Conservation (phyloP, 2,888 invertebrate genomes). For the Gymnosoma rotundatum region DNA sequence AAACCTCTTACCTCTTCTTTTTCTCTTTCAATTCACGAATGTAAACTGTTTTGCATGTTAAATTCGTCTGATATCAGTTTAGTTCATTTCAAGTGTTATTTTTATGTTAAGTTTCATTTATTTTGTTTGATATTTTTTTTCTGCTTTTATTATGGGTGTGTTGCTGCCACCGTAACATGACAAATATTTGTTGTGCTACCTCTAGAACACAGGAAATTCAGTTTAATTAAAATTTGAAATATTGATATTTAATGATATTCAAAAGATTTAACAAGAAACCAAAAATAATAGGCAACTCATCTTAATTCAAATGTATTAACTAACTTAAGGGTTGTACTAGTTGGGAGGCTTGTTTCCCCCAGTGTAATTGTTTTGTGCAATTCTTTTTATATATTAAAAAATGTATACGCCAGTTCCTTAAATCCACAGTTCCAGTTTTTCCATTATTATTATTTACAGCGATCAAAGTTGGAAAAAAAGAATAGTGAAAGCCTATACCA, state of each 20-base stretch:
- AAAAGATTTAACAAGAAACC: constrained; percentile 59
- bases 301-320: no score
- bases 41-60: constrained; percentile 67
- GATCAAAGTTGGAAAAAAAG: no score
- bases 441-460: no score
- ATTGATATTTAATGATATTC: constrained; percentile 47
- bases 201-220: constrained; percentile 51
- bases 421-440: no score
- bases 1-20: constrained; percentile 28
- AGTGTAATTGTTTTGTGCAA: no score
- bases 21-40: constrained; percentile 37
- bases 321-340: no score
- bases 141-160: constrained; percentile 50
- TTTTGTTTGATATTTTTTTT: constrained; percentile 28
- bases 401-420: no score
- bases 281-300: neutral
- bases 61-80: constrained; percentile 51
- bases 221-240: constrained; percentile 60
- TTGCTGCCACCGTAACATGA: constrained; percentile 48
- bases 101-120: constrained; percentile 42
- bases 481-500: no score
- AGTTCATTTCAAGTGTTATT: constrained; percentile 58
- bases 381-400: no score
- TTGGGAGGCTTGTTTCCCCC: no score
- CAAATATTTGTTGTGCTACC: constrained; percentile 48